Evolutionary conservation across 1,140 invertebrate species (phyloP).

Genomic region (Drosophila prosaltans): DNA sequence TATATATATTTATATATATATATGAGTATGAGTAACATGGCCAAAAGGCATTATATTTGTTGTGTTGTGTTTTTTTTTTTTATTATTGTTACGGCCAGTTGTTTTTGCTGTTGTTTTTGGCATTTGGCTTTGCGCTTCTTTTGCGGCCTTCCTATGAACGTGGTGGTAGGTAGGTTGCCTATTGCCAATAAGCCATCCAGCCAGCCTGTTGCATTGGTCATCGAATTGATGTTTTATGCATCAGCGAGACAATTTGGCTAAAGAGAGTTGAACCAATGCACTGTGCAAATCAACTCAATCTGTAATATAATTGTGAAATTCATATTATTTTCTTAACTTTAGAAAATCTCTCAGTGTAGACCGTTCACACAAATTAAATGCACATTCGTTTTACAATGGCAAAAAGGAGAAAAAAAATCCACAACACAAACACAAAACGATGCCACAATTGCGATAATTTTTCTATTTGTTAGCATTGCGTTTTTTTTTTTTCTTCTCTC

Average conservation of each 20-base stretch:
- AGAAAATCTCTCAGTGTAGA: conserved; percentile 44
- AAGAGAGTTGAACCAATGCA: conserved; percentile 4
- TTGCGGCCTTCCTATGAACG: conserved; percentile 20
- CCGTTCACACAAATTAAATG: conserved; percentile 69
- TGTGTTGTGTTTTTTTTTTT: conserved; percentile 43
- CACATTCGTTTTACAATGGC: conserved; percentile 60
- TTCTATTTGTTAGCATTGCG: conserved; percentile 80
- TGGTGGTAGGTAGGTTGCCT: conserved; percentile 17
- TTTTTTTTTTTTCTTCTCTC: conserved; percentile 21
- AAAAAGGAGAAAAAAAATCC: conserved; percentile 47
- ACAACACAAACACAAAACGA: conserved; percentile 43
- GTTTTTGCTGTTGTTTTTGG: conserved; percentile 47
- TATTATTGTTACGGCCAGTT: conserved; percentile 51
- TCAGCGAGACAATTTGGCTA: conserved; percentile 57
- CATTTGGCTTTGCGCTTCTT: conserved; percentile 70
- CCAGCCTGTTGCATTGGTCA: conserved; percentile 52
- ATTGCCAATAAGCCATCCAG: conserved; percentile 7
- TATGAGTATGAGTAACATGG: conserved; percentile 55
- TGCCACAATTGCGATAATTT: conserved; percentile 82
- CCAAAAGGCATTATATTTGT: conserved; percentile 75
- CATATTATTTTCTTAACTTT: background rate
- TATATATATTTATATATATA: background rate
- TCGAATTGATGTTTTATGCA: conserved; percentile 78
- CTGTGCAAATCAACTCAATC: background rate
- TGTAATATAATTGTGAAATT: no score